Base-by-base conservation (phyloP, 2,888 invertebrate genomes). In the Pediacus dermestoides region DNA sequence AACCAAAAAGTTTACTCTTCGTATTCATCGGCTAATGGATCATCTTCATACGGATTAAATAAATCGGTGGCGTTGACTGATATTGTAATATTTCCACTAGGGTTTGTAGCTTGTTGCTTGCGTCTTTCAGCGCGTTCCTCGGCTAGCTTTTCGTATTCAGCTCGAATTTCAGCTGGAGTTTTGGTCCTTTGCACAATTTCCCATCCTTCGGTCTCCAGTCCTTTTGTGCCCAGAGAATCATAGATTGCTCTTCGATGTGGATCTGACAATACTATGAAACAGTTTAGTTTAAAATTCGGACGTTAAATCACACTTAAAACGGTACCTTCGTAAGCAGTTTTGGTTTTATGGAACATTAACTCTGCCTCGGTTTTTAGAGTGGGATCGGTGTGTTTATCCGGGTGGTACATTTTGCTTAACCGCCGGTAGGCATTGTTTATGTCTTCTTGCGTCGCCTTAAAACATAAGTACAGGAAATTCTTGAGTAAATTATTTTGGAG, bases 241-340 rank as follows among this genome's bases (percentile, higher is more conserved):
- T 97, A 99, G 50, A 99, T 94, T 1, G 93, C 94, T 63, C 96
- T 77, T 64, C 87, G 86, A 61, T 94, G 93, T 1, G 92, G 85
- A 74, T 99, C 94, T 11, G 82, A 88, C 25, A 99, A 72, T 16
- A 96, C 93, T 85, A 59, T 16, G 69, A 62, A 32, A 15, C 9
- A 23, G 22, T 13, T 32, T 9, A 31, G 16, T 30, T 26, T 15
- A 3, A 7, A 31, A 8, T 25, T 22, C 18, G 15, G n/a, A 18
- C 16, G 30, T 38, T 23, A 16, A 30, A 9, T 18, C n/a, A 15
- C 13, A 16, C 8, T 23, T 16, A 16, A 25, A 4, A 12, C 30
- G 30, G 49, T 67, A 86, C 86, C 80, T 79, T 96, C 94, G 70
- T 97, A 92, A 0, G 96, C 96, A 58, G 82, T 83, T 65, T 95